Evolutionary conservation across 2,888 invertebrate species (phyloP).

Genomic region (Drosophila testacea): DNA sequence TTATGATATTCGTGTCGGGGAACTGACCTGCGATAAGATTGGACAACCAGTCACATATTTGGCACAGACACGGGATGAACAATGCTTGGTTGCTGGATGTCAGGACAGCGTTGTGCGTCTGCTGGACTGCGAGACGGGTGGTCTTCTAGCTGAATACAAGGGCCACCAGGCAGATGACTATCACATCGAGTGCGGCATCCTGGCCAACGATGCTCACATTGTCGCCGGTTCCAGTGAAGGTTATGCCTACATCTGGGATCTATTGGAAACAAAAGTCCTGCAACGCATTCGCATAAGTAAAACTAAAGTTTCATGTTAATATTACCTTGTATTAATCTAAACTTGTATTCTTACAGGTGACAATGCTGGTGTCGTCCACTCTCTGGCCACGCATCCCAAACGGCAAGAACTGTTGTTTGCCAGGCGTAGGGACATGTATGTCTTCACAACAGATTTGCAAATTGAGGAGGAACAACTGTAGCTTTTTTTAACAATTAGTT

Average conservation of each 20-base stretch:
- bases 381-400: conserved; percentile 92
- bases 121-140: conserved; percentile 94
- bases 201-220: conserved; percentile 93
- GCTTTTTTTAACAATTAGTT: background rate
- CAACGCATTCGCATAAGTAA: conserved; percentile 82
- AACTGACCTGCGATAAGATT: conserved; percentile 92
- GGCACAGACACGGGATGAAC: conserved; percentile 95
- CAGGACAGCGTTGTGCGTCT: conserved; percentile 93
- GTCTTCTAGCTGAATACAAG: conserved; percentile 90
- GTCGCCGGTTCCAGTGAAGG: conserved; percentile 96
- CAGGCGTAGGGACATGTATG: conserved; percentile 82
- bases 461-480: conserved; percentile 64
- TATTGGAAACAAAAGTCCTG: conserved; percentile 90
- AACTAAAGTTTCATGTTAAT: background rate
- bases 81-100: conserved; percentile 94
- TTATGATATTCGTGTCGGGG: conserved; percentile 96
- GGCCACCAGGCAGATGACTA: conserved; percentile 94
- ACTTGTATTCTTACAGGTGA: conserved; percentile 62
- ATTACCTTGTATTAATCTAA: background rate
- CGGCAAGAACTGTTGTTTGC: conserved; percentile 82
- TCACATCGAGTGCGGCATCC: conserved; percentile 94
- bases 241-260: conserved; percentile 89
- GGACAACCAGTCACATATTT: conserved; percentile 92
- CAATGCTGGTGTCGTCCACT: conserved; percentile 90
- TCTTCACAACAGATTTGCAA: conserved; percentile 74